Evolutionary conservation across 2,797 vertebrate genomes (phyloP), one percentile per base, ranked within the genome.

Genomic region (Salarias fasciatus): DNA sequence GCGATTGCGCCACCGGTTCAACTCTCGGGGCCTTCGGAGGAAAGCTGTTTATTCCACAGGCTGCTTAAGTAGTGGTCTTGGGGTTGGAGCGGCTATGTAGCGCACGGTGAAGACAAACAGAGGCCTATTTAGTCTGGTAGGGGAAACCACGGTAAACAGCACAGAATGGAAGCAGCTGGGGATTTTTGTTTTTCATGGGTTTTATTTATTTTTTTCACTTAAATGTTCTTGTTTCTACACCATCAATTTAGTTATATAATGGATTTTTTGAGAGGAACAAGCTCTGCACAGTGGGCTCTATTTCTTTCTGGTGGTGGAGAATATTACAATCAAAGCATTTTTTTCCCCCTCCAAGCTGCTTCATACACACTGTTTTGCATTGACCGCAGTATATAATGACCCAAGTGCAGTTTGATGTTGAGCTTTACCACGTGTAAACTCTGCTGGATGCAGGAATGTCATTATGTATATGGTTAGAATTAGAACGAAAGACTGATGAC

Each of bases 1-100:
- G 9, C 62, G 59, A 72, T 72, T 77, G 74, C 83, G 74, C 63
- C 75, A 69, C 61, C 53, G 44, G 72, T 81, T 88, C 84, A 70
- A 62, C 80, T 77, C 67, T 45, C 70, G 53, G 82, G 82, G 72
- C 80, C 78, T 58, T 79, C 35, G n/a, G 77, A 86, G 84, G 82
- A 90, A 90, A 92, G 87, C 89, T 87, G 87, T 92, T 91, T 92
- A 92, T 89, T 87, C 84, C 84, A 80, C 86, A 79, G 12, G 28
- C 76, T 57, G 75, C 69, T 72, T 88, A 89, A 90, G 88, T 85
- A 87, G 85, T 80, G 89, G 86, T 88, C 86, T 89, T 72, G 80
- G 73, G 76, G 82, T 85, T 83, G 77, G 75, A 78, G 72, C 35
- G 73, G 79, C 86, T 80, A 78, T 86, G 88, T 84, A 88, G 82